Base-by-base conservation (phyloP, 2,113 vertebrate species). In the Gallinago paraguaiae region DNA sequence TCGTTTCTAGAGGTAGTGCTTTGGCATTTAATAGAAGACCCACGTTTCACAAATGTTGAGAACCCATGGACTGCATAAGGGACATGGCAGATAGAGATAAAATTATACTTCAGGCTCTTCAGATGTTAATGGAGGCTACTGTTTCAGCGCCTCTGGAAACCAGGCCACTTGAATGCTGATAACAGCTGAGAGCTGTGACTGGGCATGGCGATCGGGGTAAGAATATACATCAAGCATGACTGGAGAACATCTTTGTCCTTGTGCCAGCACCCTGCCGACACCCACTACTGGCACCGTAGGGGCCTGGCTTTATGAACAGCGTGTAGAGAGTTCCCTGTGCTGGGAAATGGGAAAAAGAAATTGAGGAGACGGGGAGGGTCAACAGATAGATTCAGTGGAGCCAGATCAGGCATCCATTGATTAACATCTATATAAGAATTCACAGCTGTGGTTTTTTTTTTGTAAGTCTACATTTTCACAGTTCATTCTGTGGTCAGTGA, bases 131-230 rank as follows among this genome's bases (percentile, higher is more conserved):
- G 60, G 51, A 64, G 53, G 82, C 72, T 92, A 67, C 82, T 78
- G 83, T 92, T 96, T 94, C 93, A 94, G 72, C 0, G 3, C 48
- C 39, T 96, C 80, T 95, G 90, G 76, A 95, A 96, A 94, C 72
- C 76, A 91, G 86, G 86, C 72, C 80, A 53, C 82, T 93, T 88
- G 86, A 88, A 96, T 95, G 79, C 72, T 90, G 92, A 88, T 93
- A 78, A 75, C 71, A 81, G 85, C 76, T 75, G 64, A 93, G 87
- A 88, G 72, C 80, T 96, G 48, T 86, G 82, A 64, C 69, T n/a
- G 60, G 86, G 39, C 93, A 83, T 56, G 80, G 90, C 86, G 94
- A 86, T 90, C 7, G 7, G 79, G 18, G 60, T 64, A 78, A 88
- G 93, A 85, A 93, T 89, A 89, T 91, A 87, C 50, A 76, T 89